Evolutionary conservation across 2,113 vertebrate species (phyloP).

Genomic region (Poeciliopsis occidentalis): DNA sequence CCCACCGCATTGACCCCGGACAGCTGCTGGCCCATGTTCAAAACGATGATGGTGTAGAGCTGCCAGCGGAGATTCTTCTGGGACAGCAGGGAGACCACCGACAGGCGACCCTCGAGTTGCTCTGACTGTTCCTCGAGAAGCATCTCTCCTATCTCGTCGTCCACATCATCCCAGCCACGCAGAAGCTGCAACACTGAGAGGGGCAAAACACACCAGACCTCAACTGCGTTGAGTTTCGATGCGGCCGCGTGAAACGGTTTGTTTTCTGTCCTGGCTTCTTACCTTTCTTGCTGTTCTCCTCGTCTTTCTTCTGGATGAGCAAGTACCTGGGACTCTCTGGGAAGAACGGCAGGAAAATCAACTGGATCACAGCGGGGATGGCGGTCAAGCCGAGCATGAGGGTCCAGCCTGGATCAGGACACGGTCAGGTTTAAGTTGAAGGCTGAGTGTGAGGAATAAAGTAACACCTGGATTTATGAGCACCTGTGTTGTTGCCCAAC

Average conservation of each 20-base stretch:
- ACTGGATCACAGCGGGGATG: constrained; percentile 84
- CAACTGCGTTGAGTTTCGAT: neutral
- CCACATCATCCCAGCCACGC: constrained; percentile 83
- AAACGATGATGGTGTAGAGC: constrained; percentile 84
- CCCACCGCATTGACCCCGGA: constrained; percentile 89
- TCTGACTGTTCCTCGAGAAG: constrained; percentile 84
- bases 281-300: constrained; percentile 82
- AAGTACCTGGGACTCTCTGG: constrained; percentile 92
- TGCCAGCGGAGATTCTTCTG: constrained; percentile 89
- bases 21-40: constrained; percentile 94
- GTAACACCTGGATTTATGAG: fast-evolving
- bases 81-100: constrained; percentile 82
- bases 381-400: constrained; percentile 88
- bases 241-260: fast-evolving
- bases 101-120: constrained; percentile 81
- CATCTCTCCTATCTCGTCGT: constrained; percentile 86
- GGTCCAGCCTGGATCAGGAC: constrained; percentile 84
- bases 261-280: neutral
- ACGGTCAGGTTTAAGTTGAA: neutral
- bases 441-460: neutral
- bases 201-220: neutral
- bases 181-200: constrained; percentile 82
- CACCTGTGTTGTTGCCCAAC: constrained; percentile 85
- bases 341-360: constrained; percentile 87
- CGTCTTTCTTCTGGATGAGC: constrained; percentile 86